A percentile compares a stretch with the other conserved stretches of the same genome.
Evolutionary conservation across 2,888 invertebrate genomes (phyloP).

Genomic region (Erpobdella octoculata): DNA sequence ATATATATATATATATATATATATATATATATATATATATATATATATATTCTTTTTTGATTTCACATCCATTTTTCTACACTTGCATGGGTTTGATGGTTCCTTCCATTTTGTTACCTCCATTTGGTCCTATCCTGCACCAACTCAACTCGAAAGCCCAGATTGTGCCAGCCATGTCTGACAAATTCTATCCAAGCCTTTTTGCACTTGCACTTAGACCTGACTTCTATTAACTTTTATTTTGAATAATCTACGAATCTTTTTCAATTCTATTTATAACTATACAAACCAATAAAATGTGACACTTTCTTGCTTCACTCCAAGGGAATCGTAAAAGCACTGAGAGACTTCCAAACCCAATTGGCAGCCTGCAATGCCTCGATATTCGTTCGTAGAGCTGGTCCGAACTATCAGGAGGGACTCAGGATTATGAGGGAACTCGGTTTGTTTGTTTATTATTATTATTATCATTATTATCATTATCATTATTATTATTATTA

Average conservation of each 20-base stretch:
- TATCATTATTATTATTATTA: neutral
- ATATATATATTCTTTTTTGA: too few relatives aligned
- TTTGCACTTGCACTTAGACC: neutral
- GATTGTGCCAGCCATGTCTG: neutral
- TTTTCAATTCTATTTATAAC: neutral
- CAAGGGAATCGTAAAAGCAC: conserved; percentile 84
- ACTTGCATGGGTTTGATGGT: too few relatives aligned
- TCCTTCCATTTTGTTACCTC: too few relatives aligned
- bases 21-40: too few relatives aligned
- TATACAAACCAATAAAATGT: neutral
- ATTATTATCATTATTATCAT: too few relatives aligned
- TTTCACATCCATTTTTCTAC: too few relatives aligned
- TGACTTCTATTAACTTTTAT: neutral
- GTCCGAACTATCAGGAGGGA: conserved; percentile 98
- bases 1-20: too few relatives aligned
- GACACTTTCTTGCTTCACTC: neutral
- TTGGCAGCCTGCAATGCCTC: conserved; percentile 82
- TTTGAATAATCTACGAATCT: neutral
- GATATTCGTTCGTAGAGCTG: conserved; percentile 90
- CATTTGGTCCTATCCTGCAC: too few relatives aligned
- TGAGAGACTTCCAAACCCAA: conserved; percentile 81
- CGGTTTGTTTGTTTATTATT: conserved; percentile 42
- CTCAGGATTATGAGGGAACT: conserved; percentile 86
- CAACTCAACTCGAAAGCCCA: too few relatives aligned
- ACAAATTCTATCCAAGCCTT: neutral